A percentile compares a stretch with the other conserved stretches of the same genome.
phyloP scores from a whole-genome alignment of 2,797 vertebrate species.

The Smutsia gigantea region DNA sequence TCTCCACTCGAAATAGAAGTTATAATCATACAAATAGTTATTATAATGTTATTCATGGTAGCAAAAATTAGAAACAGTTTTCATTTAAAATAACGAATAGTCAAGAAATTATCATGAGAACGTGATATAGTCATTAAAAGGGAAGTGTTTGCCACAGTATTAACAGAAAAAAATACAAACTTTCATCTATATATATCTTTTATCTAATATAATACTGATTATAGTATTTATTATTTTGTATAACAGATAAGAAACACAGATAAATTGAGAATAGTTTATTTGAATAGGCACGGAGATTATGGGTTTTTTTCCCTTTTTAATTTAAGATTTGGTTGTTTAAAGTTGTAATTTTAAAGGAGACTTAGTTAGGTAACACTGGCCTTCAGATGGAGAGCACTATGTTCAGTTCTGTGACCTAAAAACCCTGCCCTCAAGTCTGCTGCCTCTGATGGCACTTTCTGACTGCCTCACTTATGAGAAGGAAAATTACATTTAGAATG shows the following conservation, averaged over 20 bases:
- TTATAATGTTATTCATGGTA: neutral
- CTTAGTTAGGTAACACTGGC: neutral
- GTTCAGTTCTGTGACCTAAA: neutral
- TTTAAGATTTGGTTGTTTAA: conserved; percentile 19
- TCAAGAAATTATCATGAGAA: conserved; percentile 14
- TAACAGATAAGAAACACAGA: neutral
- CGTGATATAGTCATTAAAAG: neutral
- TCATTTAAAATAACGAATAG: neutral
- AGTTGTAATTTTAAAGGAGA: neutral
- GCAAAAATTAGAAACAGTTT: conserved; percentile 35
- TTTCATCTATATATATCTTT: neutral
- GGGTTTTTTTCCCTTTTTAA: neutral
- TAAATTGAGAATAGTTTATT: neutral
- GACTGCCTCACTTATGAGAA: neutral
- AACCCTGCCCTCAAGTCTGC: neutral
- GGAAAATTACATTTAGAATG: neutral
- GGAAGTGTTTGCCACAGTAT: neutral
- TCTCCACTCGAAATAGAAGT: conserved; percentile 56
- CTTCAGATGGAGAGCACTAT: neutral
- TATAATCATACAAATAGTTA: conserved; percentile 24
- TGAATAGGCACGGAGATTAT: neutral
- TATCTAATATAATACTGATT: neutral
- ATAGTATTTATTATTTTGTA: neutral
- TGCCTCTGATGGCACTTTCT: neutral
- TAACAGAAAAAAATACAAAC: conserved; percentile 43